Conservation (phyloP, 2,888 invertebrate genomes). For the Meandrusa payeni region DNA sequence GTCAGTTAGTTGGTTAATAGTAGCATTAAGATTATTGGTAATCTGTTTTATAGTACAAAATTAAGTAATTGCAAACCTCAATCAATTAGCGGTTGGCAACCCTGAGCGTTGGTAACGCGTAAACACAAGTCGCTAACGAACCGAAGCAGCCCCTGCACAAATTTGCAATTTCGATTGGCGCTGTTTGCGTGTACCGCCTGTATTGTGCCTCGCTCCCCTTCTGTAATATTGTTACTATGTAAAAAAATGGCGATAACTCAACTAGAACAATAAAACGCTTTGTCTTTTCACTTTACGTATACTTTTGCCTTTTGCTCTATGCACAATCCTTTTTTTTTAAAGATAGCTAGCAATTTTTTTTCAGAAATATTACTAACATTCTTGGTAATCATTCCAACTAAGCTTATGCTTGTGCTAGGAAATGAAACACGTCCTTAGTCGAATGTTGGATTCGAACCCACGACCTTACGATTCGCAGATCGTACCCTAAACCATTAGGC, state of each 20-base stretch:
- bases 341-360: too few relatives aligned
- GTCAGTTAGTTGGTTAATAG: too few relatives aligned
- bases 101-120: slow-evolving; percentile 70
- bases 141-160: slow-evolving; percentile 75
- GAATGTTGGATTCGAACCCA: too few relatives aligned
- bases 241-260: slow-evolving; percentile 42
- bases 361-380: too few relatives aligned
- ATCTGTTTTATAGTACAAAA: slow-evolving; percentile 40
- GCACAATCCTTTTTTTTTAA: too few relatives aligned
- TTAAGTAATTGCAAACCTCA: slow-evolving; percentile 55
- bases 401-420: too few relatives aligned
- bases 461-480: too few relatives aligned
- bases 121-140: slow-evolving; percentile 80
- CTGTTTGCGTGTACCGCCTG: slow-evolving; percentile 59
- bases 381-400: too few relatives aligned
- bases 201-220: slow-evolving; percentile 39
- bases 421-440: too few relatives aligned
- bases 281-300: too few relatives aligned
- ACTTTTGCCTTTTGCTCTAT: background rate
- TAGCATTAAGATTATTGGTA: slow-evolving; percentile 15
- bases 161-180: slow-evolving; percentile 79
- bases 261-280: slow-evolving; percentile 3
- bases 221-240: slow-evolving; percentile 38
- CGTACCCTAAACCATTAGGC: too few relatives aligned
- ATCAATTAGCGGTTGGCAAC: slow-evolving; percentile 69